Conservation (phyloP, 2,888 invertebrate species). For the Acrocera orbiculus region DNA sequence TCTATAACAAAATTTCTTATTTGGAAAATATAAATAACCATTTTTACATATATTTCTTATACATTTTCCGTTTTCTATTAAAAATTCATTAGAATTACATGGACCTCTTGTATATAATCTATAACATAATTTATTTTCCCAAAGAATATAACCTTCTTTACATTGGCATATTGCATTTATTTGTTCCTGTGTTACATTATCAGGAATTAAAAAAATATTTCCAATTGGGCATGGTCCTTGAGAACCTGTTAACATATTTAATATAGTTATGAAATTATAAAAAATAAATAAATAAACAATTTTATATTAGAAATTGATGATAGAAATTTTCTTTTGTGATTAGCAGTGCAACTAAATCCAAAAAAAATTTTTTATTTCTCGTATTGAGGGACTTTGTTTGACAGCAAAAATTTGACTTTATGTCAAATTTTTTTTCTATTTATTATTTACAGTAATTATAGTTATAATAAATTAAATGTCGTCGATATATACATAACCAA, state of each 20-base stretch:
- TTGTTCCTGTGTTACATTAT: conserved; percentile 17
- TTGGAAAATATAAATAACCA: conserved; percentile 59
- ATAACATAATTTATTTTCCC: conserved; percentile 55
- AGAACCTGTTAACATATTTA: conserved; percentile 37
- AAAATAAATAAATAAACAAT: too few relatives aligned
- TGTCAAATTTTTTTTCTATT: too few relatives aligned
- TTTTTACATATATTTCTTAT: conserved; percentile 52
- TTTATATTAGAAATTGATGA: too few relatives aligned
- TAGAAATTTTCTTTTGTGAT: too few relatives aligned
- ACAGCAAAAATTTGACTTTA: too few relatives aligned
- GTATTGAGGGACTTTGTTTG: too few relatives aligned
- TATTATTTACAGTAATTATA: too few relatives aligned
- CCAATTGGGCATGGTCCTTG: conserved; percentile 59
- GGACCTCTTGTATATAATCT: conserved; percentile 64
- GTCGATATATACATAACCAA: not conserved
- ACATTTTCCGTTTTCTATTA: conserved; percentile 50
- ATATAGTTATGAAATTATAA: too few relatives aligned
- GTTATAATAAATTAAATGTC: not conserved
- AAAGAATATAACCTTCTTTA: conserved; percentile 46
- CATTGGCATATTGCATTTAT: conserved; percentile 45
- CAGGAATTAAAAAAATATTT: conserved; percentile 45
- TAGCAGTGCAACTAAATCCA: too few relatives aligned
- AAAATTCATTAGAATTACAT: conserved; percentile 48
- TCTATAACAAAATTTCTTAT: conserved; percentile 54
- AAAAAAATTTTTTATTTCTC: too few relatives aligned